Evolutionary conservation across 2,113 vertebrate species (phyloP).

Genomic region (Narcine bancroftii): DNA sequence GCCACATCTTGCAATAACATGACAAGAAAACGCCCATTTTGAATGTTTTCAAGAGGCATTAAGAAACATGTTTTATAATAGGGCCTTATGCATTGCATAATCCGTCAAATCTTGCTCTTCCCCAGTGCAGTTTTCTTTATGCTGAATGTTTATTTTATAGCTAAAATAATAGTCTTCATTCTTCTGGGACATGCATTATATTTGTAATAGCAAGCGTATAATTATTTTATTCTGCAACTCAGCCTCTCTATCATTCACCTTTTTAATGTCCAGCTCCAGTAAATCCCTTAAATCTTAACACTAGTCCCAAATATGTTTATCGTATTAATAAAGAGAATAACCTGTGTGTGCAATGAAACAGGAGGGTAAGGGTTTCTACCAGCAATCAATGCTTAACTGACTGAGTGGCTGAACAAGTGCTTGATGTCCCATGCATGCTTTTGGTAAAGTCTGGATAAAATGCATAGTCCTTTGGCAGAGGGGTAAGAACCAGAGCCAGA

Average conservation of each 20-base stretch:
- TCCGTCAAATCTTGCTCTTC: not conserved
- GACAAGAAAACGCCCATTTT: not conserved
- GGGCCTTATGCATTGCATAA: not conserved
- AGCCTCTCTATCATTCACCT: not conserved
- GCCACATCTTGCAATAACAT: not conserved
- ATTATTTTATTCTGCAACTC: not conserved
- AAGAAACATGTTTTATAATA: not conserved
- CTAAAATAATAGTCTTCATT: not conserved
- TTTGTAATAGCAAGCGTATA: not conserved
- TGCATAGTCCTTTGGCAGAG: no score
- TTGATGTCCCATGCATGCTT: not conserved
- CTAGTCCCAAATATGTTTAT: not conserved
- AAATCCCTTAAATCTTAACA: not conserved
- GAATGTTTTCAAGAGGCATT: not conserved
- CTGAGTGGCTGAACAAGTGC: not conserved
- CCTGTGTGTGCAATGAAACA: not conserved
- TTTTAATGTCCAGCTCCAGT: slow-evolving; percentile 7
- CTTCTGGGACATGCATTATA: not conserved
- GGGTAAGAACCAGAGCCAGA: no score
- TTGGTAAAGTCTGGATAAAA: no score
- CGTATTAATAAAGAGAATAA: not conserved
- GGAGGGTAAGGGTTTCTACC: not conserved
- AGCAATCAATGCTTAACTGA: not conserved
- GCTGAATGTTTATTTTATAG: not conserved
- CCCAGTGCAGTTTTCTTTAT: not conserved